Evolutionary conservation across 2,888 invertebrate species (phyloP).

Genomic region (Lepidocyrtoides sp.): DNA sequence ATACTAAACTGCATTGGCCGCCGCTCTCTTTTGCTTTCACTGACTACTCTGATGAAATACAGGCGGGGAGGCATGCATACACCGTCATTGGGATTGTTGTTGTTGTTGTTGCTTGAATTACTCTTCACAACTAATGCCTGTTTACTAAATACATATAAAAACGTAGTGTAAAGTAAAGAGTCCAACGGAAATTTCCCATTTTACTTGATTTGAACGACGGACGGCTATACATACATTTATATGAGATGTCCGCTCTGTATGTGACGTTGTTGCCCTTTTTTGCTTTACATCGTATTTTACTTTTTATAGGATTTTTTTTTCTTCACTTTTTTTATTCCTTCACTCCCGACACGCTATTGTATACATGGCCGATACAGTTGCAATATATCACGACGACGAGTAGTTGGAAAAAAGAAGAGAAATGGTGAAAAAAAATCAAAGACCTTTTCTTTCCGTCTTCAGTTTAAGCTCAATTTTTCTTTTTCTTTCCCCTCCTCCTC

Average conservation of each 20-base stretch:
- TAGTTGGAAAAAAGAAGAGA: background rate
- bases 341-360: too few relatives aligned
- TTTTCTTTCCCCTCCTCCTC: background rate
- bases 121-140: conserved; percentile 48
- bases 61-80: too few relatives aligned
- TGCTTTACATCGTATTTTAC: conserved; percentile 54
- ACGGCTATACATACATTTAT: too few relatives aligned
- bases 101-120: conserved; percentile 33
- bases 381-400: conserved; percentile 7
- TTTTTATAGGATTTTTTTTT: conserved; percentile 46
- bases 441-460: conserved; percentile 15
- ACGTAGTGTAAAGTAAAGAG: conserved; percentile 29
- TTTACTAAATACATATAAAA: conserved; percentile 48
- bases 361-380: background rate
- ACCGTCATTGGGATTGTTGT: conserved; percentile 27
- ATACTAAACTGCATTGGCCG: conserved; percentile 5
- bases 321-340: too few relatives aligned
- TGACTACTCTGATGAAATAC: too few relatives aligned
- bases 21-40: background rate
- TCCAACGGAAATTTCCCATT: conserved; percentile 62
- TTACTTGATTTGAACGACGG: conserved; percentile 13
- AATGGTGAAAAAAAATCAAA: conserved; percentile 45
- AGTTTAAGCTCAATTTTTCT: conserved; percentile 49
- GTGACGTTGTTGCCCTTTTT: conserved; percentile 46
- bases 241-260: conserved; percentile 32